Percentiles rank a stretch among this genome's conserved stretches.
Conservation (phyloP, 2,888 invertebrate genomes). For the Idaea dimidiata region DNA sequence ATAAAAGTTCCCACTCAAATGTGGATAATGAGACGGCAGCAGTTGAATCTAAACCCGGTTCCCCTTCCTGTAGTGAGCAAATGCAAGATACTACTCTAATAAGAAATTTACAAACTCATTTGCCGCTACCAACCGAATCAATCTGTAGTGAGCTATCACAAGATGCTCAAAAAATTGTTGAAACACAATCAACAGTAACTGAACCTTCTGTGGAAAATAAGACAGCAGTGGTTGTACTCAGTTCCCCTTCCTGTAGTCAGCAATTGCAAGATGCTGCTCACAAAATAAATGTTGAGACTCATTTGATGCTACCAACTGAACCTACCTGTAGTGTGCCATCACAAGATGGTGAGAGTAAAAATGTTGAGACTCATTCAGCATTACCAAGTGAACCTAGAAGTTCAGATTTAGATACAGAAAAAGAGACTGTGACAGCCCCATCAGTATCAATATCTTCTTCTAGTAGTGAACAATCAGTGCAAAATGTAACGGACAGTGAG, state of each 20-base stretch:
- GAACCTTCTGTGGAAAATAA: slow-evolving; percentile 5
- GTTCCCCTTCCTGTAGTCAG: too few relatives aligned
- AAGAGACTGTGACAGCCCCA: slow-evolving; percentile 24
- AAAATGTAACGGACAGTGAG: slow-evolving; percentile 51
- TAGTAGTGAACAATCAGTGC: slow-evolving; percentile 58
- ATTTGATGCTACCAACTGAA: too few relatives aligned
- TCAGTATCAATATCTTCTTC: slow-evolving; percentile 40
- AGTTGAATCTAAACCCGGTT: not conserved
- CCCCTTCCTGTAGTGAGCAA: too few relatives aligned
- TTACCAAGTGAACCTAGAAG: slow-evolving; percentile 14
- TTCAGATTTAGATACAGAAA: slow-evolving; percentile 22
- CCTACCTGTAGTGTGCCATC: too few relatives aligned
- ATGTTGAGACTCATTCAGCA: slow-evolving; percentile 14
- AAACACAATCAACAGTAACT: slow-evolving; percentile 16
- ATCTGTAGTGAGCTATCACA: too few relatives aligned
- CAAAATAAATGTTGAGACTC: too few relatives aligned
- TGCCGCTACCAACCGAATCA: too few relatives aligned
- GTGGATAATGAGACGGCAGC: not conserved
- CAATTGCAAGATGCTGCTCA: too few relatives aligned
- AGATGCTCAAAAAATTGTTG: too few relatives aligned
- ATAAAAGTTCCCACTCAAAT: not conserved
- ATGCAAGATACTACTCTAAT: too few relatives aligned
- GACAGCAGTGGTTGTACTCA: not conserved
- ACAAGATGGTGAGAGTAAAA: slow-evolving; percentile 10
- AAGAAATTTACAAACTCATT: too few relatives aligned